Base-by-base conservation (phyloP, 92 coral and sea anemone species). In the Hydrozoanthus gracilis region DNA sequence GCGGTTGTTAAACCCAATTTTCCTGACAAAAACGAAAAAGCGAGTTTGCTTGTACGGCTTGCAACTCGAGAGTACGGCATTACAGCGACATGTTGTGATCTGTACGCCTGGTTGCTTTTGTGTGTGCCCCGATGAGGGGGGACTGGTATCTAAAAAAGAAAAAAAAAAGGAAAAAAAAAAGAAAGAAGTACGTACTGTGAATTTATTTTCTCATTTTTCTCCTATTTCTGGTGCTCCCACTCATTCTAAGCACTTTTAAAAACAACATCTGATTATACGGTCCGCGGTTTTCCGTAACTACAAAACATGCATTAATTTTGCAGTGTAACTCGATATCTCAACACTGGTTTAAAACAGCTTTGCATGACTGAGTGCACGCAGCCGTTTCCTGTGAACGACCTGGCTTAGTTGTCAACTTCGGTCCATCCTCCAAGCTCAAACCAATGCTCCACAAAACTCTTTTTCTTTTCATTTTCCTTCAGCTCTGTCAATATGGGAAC, bases 301-400 rank as follows among this genome's bases (percentile, higher is more conserved):
- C 46, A 13, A 8, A 11, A 5, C 14, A 10, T n/a, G 35, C 35
- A 18, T 47, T 5, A 20, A 16, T 16, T 4, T 50, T 17, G 16
- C 9, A 10, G 10, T 55, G 20, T 65, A 51, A 80, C 50, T 17
- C 54, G 45, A 64, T 65, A 45, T 80, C 56, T 16, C 73, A 65
- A 12, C 71, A 1, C 58, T 51, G 13, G 10, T 35, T 7, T 51
- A 76, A 76, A 76, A 76, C 15, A 13, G 39, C n/a, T 27, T 64
- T 79, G 54, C 85, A 80, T 65, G 85, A 48, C 47, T 64, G 45
- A 2, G 17, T 65, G 85, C 85, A 80, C 85, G 83, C 83, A 56
- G 39, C 44, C 7, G 15, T 78, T 56, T 46, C 6, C 55, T n/a
- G 46, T 3, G 17, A 51, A 48, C 16, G 16, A 65, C 35, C 18